Evolutionary conservation across 2,113 vertebrate species (phyloP).

Genomic region (Melanocharis versteri): DNA sequence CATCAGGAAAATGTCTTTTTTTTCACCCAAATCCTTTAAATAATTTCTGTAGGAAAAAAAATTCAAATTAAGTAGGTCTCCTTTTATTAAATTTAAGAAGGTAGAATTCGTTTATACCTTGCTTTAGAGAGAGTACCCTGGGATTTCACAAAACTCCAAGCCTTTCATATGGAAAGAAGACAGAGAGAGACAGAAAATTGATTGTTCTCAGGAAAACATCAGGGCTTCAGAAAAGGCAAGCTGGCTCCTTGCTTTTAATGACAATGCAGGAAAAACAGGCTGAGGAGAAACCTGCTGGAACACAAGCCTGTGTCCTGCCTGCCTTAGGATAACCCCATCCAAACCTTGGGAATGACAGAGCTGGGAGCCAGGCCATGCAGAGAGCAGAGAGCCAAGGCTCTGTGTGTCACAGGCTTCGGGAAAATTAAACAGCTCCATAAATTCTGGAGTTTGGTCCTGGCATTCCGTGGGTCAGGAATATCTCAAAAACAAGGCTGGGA

Average conservation of each 20-base stretch:
- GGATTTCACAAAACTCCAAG: background rate
- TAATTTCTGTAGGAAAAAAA: background rate
- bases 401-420: background rate
- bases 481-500: background rate
- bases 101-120: background rate
- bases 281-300: background rate
- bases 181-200: background rate
- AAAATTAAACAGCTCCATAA: background rate
- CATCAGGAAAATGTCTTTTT: background rate
- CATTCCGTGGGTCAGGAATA: accelerated
- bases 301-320: background rate
- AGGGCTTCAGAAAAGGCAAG: background rate
- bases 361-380: background rate
- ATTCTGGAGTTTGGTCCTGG: background rate
- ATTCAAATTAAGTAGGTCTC: background rate
- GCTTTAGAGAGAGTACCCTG: background rate
- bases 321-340: background rate
- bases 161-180: background rate
- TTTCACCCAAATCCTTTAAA: background rate
- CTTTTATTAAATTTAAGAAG: background rate
- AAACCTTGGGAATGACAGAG: background rate
- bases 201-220: background rate
- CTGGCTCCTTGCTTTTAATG: background rate
- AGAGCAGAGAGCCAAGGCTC: background rate
- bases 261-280: background rate